Evolutionary conservation across 2,797 vertebrate species (phyloP).

Genomic region (Podargus strigoides): DNA sequence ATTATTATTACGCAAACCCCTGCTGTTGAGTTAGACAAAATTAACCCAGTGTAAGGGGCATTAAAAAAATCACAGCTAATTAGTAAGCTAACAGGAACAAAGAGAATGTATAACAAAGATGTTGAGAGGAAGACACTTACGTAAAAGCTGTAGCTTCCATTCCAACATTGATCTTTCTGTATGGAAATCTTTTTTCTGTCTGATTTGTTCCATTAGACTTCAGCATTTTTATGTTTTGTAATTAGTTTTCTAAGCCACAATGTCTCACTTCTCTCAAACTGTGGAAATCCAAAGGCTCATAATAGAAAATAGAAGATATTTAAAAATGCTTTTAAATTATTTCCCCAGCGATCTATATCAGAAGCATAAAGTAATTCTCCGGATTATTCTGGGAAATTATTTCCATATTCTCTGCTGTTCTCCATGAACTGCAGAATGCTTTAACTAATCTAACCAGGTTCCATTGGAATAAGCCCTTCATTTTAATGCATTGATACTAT

Average conservation of each 20-base stretch:
- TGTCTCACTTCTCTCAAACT: slow-evolving; percentile 73
- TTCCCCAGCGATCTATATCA: slow-evolving; percentile 80
- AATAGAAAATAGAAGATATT: slow-evolving; percentile 79
- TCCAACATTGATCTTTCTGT: slow-evolving; percentile 57
- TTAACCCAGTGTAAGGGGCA: slow-evolving; percentile 79
- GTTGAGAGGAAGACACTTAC: slow-evolving; percentile 57
- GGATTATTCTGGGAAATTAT: slow-evolving; percentile 78
- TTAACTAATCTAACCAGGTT: slow-evolving; percentile 59
- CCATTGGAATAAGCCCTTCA: slow-evolving; percentile 54
- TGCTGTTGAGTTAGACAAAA: slow-evolving; percentile 83
- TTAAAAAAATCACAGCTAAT: slow-evolving; percentile 79
- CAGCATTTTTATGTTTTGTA: slow-evolving; percentile 77
- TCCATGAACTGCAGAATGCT: slow-evolving; percentile 62
- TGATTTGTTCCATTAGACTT: slow-evolving; percentile 72
- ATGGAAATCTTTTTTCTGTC: slow-evolving; percentile 57
- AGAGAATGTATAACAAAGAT: slow-evolving; percentile 75
- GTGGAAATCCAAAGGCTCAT: slow-evolving; percentile 78
- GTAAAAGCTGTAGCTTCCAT: slow-evolving; percentile 55
- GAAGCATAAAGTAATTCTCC: slow-evolving; percentile 72
- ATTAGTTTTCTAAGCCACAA: slow-evolving; percentile 78
- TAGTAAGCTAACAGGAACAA: slow-evolving; percentile 78
- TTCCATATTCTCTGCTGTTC: slow-evolving; percentile 58
- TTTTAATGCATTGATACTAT: slow-evolving; percentile 61
- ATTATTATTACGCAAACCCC: slow-evolving; percentile 82
- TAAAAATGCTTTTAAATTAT: slow-evolving; percentile 81